Percentiles rank a stretch among this genome's conserved stretches.
Conservation (phyloP, 2,113 vertebrate genomes). For the Bungarus multicinctus region DNA sequence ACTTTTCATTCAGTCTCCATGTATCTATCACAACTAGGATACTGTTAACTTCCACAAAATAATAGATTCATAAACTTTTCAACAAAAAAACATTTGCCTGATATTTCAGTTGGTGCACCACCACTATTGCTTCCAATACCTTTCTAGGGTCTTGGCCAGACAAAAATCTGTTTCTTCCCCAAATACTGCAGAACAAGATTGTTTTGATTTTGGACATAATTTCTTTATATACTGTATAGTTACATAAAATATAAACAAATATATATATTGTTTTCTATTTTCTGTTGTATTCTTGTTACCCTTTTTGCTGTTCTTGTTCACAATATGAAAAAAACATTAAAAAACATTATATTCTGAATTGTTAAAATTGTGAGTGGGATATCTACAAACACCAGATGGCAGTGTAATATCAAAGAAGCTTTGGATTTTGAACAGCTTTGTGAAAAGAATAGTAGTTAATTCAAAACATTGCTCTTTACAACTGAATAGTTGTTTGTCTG, state of each 20-base stretch:
- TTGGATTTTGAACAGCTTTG: neutral
- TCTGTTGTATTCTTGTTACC: neutral
- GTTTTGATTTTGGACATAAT: neutral
- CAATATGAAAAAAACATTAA: neutral
- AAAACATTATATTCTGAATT: neutral
- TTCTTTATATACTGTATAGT: neutral
- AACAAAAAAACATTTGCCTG: neutral
- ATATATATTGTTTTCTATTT: neutral
- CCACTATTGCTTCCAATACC: no score
- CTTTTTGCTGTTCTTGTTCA: neutral
- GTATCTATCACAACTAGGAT: neutral
- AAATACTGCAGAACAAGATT: neutral
- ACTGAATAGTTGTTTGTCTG: neutral
- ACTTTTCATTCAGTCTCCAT: neutral
- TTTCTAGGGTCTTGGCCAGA: neutral
- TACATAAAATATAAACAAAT: neutral
- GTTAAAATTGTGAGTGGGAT: neutral
- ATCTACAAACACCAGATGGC: conserved; percentile 41
- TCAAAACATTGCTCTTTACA: neutral
- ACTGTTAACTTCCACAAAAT: neutral
- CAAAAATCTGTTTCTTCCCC: neutral
- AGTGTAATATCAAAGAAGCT: conserved; percentile 5
- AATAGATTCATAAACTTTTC: neutral
- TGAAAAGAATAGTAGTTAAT: neutral
- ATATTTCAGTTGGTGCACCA: neutral